Evolutionary conservation across 2,113 vertebrate species (phyloP).

Genomic region (Buteo buteo): DNA sequence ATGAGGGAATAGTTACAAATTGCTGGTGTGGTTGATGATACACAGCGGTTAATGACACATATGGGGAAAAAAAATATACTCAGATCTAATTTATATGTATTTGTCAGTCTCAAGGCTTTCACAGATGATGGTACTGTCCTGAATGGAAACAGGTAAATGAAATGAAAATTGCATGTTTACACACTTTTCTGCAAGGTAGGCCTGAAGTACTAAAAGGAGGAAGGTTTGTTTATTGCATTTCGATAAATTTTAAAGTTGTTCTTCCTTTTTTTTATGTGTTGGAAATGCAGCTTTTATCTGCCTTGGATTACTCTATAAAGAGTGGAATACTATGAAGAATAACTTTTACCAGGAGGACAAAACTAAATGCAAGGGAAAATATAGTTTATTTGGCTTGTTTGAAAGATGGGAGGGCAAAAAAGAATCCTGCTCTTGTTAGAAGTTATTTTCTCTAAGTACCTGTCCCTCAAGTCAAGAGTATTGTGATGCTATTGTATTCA

Average conservation of each 20-base stretch:
- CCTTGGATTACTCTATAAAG: not conserved
- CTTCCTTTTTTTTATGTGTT: not conserved
- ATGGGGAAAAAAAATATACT: not conserved
- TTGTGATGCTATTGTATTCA: not conserved
- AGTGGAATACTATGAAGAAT: not conserved
- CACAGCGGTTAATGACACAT: not conserved
- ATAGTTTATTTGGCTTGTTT: not conserved
- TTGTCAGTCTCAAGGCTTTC: not conserved
- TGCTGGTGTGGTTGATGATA: not conserved
- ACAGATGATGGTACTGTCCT: not conserved
- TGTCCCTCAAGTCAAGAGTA: not conserved
- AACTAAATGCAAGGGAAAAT: not conserved
- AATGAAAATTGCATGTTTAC: not conserved
- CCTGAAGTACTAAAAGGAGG: not conserved
- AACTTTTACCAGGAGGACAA: not conserved
- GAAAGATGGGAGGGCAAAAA: not conserved
- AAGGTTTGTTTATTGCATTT: not conserved
- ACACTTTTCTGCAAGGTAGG: not conserved
- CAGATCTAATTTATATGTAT: not conserved
- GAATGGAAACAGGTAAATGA: not conserved
- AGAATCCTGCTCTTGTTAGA: not conserved
- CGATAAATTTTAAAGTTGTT: not conserved
- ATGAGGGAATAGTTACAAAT: not conserved
- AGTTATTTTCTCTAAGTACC: not conserved
- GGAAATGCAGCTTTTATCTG: not conserved